A percentile compares a stretch with the other conserved stretches of the same genome.
Conservation (phyloP, 2,888 invertebrate genomes). For the Cheilosia pagana region DNA sequence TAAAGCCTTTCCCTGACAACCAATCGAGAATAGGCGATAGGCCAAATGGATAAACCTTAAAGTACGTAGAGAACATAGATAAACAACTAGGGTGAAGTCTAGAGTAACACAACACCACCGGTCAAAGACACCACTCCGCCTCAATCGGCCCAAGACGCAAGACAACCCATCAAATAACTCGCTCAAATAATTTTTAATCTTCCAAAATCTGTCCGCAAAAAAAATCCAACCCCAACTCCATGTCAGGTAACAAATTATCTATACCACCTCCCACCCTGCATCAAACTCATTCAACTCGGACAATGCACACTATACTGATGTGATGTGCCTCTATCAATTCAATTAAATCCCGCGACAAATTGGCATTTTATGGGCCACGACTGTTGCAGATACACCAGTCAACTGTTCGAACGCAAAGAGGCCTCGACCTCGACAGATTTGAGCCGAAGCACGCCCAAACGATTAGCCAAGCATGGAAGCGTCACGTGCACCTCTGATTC, state of each 20-base stretch:
- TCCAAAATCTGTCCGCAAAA: slow-evolving; percentile 52
- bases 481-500: slow-evolving; percentile 69
- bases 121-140: too few species aligned
- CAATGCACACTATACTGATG: slow-evolving; percentile 65
- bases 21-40: too few species aligned
- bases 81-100: too few species aligned
- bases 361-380: slow-evolving; percentile 70
- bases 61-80: too few species aligned
- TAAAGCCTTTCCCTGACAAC: too few species aligned
- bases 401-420: slow-evolving; percentile 4
- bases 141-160: background rate
- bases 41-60: too few species aligned
- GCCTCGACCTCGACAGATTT: slow-evolving; percentile 51
- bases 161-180: slow-evolving; percentile 8
- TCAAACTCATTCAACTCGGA: slow-evolving; percentile 69
- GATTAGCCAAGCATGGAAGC: slow-evolving; percentile 56
- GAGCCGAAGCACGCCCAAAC: slow-evolving; percentile 64
- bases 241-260: slow-evolving; percentile 41
- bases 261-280: slow-evolving; percentile 9
- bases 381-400: slow-evolving; percentile 10
- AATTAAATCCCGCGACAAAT: slow-evolving; percentile 74
- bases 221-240: slow-evolving; percentile 40
- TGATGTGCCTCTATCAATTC: slow-evolving; percentile 43
- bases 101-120: too few species aligned
- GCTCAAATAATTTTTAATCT: slow-evolving; percentile 65